Percentiles rank a stretch among this genome's conserved stretches.
Conservation (phyloP, 2,888 invertebrate genomes). For the Podotricha telesiphe region DNA sequence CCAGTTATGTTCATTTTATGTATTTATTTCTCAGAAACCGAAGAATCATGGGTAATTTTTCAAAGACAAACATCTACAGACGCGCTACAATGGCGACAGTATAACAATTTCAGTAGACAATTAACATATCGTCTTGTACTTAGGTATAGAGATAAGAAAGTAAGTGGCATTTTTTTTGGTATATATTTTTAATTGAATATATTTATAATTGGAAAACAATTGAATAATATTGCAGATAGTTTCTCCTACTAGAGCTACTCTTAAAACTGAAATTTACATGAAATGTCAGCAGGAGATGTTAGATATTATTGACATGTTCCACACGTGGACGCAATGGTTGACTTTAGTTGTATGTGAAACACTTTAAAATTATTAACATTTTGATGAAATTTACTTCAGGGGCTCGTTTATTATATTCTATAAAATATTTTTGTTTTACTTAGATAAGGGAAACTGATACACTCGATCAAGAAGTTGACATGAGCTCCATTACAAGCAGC, state of each 20-base stretch:
- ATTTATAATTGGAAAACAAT: no score
- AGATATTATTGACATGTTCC: slow-evolving; percentile 68
- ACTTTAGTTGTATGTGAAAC: slow-evolving; percentile 61
- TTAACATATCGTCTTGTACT: slow-evolving; percentile 62
- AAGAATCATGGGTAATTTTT: slow-evolving; percentile 60
- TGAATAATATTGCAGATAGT: slow-evolving; percentile 63
- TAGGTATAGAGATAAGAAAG: slow-evolving; percentile 66
- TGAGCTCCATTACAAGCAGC: slow-evolving; percentile 49
- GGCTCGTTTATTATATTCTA: background rate
- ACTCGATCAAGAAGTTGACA: slow-evolving; percentile 46
- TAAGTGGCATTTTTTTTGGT: slow-evolving; percentile 44
- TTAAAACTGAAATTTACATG: slow-evolving; percentile 60
- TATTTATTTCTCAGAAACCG: slow-evolving; percentile 42
- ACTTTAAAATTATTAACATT: slow-evolving; percentile 5
- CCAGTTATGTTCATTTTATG: no score
- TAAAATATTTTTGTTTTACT: slow-evolving; percentile 36
- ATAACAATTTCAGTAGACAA: slow-evolving; percentile 68
- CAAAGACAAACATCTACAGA: slow-evolving; percentile 63
- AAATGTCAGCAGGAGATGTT: slow-evolving; percentile 68
- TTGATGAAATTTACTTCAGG: background rate
- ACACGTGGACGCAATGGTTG: slow-evolving; percentile 72
- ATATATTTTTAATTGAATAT: background rate
- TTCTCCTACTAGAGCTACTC: slow-evolving; percentile 61
- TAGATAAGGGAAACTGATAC: slow-evolving; percentile 66
- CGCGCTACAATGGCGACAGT: slow-evolving; percentile 74